Base-by-base conservation (phyloP, 2,797 vertebrate genomes). In the Rachycentron canadum region DNA sequence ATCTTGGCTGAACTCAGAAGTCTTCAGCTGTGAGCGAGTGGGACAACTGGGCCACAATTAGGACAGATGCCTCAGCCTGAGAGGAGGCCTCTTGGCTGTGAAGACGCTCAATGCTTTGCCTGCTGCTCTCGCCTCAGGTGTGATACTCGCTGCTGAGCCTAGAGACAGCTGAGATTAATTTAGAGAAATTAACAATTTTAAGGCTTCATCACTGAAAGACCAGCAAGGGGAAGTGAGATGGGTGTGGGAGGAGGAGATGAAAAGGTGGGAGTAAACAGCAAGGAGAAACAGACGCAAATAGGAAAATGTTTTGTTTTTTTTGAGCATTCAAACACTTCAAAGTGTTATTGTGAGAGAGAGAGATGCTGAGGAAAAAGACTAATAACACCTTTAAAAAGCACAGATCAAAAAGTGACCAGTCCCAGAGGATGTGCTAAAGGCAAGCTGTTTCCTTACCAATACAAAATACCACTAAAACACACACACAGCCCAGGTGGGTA, bases 151-250 rank as follows among this genome's bases (percentile, higher is more conserved):
- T 55, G 74, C 65, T 19, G 72, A 81, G 85, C 71, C 65, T 13
- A 52, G 76, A 87, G 47, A 73, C 81, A 79, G 87, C 76, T 73
- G 67, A 80, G 69, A 78, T 59, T 66, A 53, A 47, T 9, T 23
- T 9, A 34, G 43, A 16, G 43, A 34, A 83, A 90, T 89, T 89
- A 88, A 66, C 53, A 84, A 85, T 88, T 76, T 82, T 26, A 64
- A 76, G 40, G 76, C 68, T 79, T 69, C 19, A 14, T 61, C 19
- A 53, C 58, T 53, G 52, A 73, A 58, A 67, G 38, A 53, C 70
- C 25, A 4, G 28, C 1, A 28, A 69, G 50, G 57, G 52, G 69
- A 38, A 23, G 58, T 19, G 7, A 17, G 55, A 73, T 11, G 10
- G 17, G n/a, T 0, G 67, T 5, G 38, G 58, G 50, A 0, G 10